Percentiles rank a stretch among this genome's conserved stretches.
phyloP scores from a whole-genome alignment of 2,797 vertebrate genomes.

The Pogoniulus pusillus region DNA sequence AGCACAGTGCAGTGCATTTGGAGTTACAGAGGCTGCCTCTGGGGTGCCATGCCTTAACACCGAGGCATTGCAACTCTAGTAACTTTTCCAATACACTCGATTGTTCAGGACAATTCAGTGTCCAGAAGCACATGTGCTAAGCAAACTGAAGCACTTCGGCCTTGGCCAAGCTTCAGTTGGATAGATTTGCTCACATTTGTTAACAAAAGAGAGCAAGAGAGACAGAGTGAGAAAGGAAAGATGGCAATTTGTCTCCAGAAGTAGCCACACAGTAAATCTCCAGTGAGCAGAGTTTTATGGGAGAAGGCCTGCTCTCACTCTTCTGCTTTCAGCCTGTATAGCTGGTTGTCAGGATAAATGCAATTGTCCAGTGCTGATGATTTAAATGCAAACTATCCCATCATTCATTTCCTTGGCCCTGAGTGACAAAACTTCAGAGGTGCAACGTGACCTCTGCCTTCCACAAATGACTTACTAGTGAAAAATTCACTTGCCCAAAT shows the following conservation, averaged over 20 bases:
- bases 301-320: neutral
- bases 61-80: neutral
- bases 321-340: conserved; percentile 3
- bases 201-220: neutral
- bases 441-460: conserved; percentile 4
- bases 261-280: conserved; percentile 15
- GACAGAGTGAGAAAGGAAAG: neutral
- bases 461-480: conserved; percentile 1
- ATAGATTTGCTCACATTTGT: conserved; percentile 13
- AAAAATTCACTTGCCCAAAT: neutral
- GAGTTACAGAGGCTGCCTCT: neutral
- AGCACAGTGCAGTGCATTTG: neutral
- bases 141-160: conserved; percentile 15
- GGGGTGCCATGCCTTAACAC: neutral
- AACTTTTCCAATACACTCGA: neutral
- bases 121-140: neutral
- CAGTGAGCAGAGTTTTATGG: neutral
- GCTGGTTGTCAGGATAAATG: neutral
- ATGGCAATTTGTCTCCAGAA: conserved; percentile 21
- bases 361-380: neutral
- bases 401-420: neutral
- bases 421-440: neutral
- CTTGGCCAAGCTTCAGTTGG: neutral
- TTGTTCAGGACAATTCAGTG: neutral
- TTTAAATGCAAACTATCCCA: conserved; percentile 40